Conservation (phyloP, 1,140 invertebrate species). For the Protaetia brevitarsis region DNA sequence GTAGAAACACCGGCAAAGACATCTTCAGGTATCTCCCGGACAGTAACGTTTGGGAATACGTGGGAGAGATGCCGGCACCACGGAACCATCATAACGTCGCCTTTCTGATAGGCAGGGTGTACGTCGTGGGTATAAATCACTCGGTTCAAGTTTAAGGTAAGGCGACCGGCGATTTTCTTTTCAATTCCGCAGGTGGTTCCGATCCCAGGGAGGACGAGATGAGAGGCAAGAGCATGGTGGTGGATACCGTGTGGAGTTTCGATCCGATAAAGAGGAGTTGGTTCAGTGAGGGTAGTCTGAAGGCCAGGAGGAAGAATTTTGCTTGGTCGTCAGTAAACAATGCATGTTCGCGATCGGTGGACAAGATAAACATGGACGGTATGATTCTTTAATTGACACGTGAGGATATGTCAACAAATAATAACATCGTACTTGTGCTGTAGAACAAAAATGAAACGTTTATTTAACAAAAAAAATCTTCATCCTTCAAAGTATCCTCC, state of each 20-base stretch:
- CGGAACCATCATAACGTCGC: conserved; percentile 58
- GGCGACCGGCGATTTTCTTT: background rate
- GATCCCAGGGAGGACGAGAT: conserved; percentile 57
- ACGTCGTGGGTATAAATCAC: conserved; percentile 42
- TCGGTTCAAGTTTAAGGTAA: background rate
- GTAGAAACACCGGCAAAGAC: conserved; percentile 55
- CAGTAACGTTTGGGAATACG: conserved; percentile 56
- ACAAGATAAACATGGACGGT: conserved; percentile 59
- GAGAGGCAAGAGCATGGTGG: conserved; percentile 53
- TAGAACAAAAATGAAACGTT: background rate
- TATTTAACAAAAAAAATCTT: no score
- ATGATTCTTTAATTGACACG: no score
- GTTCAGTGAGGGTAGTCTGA: conserved; percentile 56
- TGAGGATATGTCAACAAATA: no score
- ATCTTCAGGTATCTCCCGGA: conserved; percentile 56
- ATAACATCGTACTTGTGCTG: background rate
- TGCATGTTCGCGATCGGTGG: conserved; percentile 61
- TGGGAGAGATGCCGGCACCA: conserved; percentile 58
- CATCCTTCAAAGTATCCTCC: no score
- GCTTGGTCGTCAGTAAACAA: conserved; percentile 55
- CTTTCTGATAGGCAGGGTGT: conserved; percentile 56
- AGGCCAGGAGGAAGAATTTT: conserved; percentile 58
- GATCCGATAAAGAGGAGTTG: conserved; percentile 57
- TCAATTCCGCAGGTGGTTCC: conserved; percentile 52
- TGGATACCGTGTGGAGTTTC: conserved; percentile 61